A percentile compares a stretch with the other conserved stretches of the same genome.
Conservation (phyloP, 2,888 invertebrate species). For the Proisotoma minuta region DNA sequence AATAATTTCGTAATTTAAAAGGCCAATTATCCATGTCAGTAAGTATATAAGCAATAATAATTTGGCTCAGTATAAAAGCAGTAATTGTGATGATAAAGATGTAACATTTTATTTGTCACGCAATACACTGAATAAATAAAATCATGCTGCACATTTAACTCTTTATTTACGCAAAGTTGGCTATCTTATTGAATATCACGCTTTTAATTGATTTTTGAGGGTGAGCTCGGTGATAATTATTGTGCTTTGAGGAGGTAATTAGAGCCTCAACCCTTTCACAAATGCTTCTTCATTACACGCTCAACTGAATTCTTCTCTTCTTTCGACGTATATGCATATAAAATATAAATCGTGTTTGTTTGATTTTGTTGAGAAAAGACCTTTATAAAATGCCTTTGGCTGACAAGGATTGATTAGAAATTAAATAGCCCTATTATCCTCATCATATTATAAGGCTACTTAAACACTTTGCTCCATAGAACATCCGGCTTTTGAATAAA, state of each 20-base stretch:
- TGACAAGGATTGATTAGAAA: constrained; percentile 13
- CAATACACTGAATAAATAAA: too few relatives aligned
- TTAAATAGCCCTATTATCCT: constrained; percentile 10
- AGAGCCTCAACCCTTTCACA: background rate
- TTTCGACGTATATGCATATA: too few relatives aligned
- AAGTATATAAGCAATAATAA: too few relatives aligned
- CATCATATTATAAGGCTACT: background rate
- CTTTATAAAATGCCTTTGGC: background rate
- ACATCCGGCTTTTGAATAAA: background rate
- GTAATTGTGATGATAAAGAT: too few relatives aligned
- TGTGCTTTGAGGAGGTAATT: background rate
- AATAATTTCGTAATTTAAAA: too few relatives aligned
- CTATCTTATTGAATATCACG: too few relatives aligned
- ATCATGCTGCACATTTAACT: too few relatives aligned
- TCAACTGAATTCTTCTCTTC: background rate
- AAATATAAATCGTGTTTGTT: background rate
- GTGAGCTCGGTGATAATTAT: background rate
- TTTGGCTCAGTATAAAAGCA: too few relatives aligned
- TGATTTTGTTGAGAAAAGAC: background rate
- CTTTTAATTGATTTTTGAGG: constrained; percentile 1
- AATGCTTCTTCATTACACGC: background rate
- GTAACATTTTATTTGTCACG: too few relatives aligned
- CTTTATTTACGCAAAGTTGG: too few relatives aligned
- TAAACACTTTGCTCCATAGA: background rate
- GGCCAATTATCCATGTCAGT: background rate